Evolutionary conservation across 2,888 invertebrate genomes (phyloP).

Genomic region (Diploptera punctata): DNA sequence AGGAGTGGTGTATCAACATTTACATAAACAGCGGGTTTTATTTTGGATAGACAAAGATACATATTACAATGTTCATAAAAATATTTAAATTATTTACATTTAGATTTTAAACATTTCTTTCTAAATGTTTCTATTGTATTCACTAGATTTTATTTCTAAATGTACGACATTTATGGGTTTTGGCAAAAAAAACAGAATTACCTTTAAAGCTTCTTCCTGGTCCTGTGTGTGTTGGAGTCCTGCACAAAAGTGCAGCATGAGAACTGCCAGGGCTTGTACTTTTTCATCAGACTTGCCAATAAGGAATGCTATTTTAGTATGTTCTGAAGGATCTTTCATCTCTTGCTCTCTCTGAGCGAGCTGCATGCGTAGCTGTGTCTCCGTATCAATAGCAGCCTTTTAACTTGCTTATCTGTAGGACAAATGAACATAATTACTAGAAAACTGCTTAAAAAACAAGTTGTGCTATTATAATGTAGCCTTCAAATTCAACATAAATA

Average conservation of each 20-base stretch:
- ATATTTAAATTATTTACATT: too few species aligned
- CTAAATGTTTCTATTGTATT: too few species aligned
- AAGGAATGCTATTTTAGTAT: slow-evolving; percentile 48
- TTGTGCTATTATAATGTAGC: too few species aligned
- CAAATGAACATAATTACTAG: slow-evolving; percentile 18
- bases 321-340: slow-evolving; percentile 46
- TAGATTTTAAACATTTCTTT: too few species aligned
- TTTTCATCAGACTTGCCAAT: slow-evolving; percentile 78
- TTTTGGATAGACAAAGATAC: too few species aligned
- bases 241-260: slow-evolving; percentile 94
- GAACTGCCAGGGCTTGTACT: slow-evolving; percentile 88
- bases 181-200: neutral
- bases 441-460: too few species aligned
- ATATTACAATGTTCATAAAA: too few species aligned
- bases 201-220: slow-evolving; percentile 51
- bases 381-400: slow-evolving; percentile 77
- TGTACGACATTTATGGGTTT: neutral
- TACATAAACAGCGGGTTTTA: too few species aligned
- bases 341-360: slow-evolving; percentile 57
- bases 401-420: slow-evolving; percentile 71
- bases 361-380: slow-evolving; percentile 64
- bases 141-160: neutral
- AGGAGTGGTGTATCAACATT: too few species aligned
- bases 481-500: too few species aligned
- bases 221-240: slow-evolving; percentile 85